These are phyloP conservation scores for Thunnus albacares DNA, from an alignment of 2,797 vertebrate genomes.

Conservation along the genomic window DNA sequence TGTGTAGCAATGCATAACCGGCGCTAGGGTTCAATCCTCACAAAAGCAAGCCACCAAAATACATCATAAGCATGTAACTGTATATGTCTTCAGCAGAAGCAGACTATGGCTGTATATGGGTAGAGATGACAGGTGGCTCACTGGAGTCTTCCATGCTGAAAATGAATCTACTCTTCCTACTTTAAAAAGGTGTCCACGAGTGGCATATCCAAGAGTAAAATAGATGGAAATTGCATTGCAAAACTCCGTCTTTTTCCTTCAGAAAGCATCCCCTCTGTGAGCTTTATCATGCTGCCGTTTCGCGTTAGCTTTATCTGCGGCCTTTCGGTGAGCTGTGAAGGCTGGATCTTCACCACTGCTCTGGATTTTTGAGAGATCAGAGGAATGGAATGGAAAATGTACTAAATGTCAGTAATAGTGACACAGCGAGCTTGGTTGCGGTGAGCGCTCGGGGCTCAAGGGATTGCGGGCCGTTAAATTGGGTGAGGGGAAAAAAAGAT, in stretches of 20 bases:
- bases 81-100: not conserved
- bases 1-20: not conserved
- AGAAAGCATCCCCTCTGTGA: conserved; percentile 14
- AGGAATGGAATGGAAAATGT: conserved; percentile 47
- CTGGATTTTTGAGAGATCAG: conserved; percentile 58
- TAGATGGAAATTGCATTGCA: conserved; percentile 22
- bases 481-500: conserved; percentile 40
- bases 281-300: conserved; percentile 45
- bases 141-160: not conserved
- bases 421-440: conserved; percentile 35
- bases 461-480: conserved; percentile 60
- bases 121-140: conserved; percentile 1
- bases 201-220: conserved; percentile 15
- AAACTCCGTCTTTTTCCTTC: not conserved
- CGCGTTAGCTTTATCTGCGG: conserved; percentile 35
- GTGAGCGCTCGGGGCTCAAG: conserved; percentile 31
- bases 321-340: conserved; percentile 33
- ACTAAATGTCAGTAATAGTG: conserved; percentile 54
- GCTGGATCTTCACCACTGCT: conserved; percentile 29
- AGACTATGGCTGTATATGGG: not conserved
- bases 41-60: not conserved
- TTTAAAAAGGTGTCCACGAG: conserved; percentile 1
- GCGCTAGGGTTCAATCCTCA: not conserved
- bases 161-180: not conserved
- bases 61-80: not conserved